Evolutionary conservation across 2,888 invertebrate species (phyloP).

Genomic region (Sisyra nigra): DNA sequence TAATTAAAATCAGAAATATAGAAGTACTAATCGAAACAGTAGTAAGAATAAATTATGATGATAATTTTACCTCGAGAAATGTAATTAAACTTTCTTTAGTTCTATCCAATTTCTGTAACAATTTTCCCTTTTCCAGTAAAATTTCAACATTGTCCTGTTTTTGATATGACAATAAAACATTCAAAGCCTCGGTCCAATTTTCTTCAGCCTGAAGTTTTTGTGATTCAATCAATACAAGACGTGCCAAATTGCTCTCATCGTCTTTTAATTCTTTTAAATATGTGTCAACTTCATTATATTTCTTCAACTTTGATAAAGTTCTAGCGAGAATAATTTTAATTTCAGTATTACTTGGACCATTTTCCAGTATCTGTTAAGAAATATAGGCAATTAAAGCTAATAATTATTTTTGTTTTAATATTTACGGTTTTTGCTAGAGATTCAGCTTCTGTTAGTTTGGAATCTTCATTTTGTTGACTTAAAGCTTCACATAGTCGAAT

Average conservation of each 20-base stretch:
- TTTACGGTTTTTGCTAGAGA: conserved; percentile 24
- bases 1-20: background rate
- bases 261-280: conserved; percentile 23
- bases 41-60: background rate
- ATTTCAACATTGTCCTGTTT: conserved; percentile 30
- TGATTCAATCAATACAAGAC: conserved; percentile 30
- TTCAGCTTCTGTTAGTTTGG: conserved; percentile 28
- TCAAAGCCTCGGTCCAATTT: conserved; percentile 36
- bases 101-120: conserved; percentile 40
- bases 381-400: too few species aligned
- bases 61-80: conserved; percentile 35
- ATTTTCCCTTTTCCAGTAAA: conserved; percentile 40
- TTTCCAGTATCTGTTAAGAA: too few species aligned
- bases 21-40: background rate
- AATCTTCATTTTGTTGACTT: conserved; percentile 26
- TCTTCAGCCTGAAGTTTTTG: conserved; percentile 31
- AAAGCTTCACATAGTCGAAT: conserved; percentile 25
- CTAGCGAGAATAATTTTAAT: too few species aligned
- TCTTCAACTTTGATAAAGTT: conserved; percentile 16
- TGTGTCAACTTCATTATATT: conserved; percentile 22
- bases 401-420: background rate
- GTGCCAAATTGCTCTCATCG: conserved; percentile 10
- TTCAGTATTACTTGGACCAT: too few species aligned
- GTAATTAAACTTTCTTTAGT: conserved; percentile 43
- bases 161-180: conserved; percentile 28